Conservation (phyloP, 2,113 vertebrate genomes). For the Leuciscus idus region DNA sequence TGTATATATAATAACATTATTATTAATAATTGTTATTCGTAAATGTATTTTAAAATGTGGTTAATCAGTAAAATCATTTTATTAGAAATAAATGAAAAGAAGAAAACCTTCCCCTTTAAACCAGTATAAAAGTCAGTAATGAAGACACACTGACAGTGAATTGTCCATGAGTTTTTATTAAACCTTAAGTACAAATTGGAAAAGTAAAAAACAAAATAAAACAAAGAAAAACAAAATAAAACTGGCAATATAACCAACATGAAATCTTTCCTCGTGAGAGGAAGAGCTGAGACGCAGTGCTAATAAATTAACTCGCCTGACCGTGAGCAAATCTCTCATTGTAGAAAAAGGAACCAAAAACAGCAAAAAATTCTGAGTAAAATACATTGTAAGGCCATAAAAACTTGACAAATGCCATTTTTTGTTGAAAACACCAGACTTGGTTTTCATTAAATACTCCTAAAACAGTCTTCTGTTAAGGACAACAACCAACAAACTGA, state of each 20-base stretch:
- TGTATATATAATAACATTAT: too few species aligned
- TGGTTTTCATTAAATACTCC: conserved; percentile 97
- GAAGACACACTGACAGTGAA: conserved; percentile 68
- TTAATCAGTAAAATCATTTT: too few species aligned
- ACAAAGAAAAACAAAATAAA: conserved; percentile 87
- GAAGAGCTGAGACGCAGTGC: conserved; percentile 91
- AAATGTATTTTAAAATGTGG: too few species aligned
- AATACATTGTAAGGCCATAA: conserved; percentile 86
- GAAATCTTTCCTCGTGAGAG: conserved; percentile 85
- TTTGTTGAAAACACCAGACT: conserved; percentile 89
- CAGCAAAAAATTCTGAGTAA: conserved; percentile 70
- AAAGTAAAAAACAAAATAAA: conserved; percentile 93
- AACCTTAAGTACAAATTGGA: conserved; percentile 99
- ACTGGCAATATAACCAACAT: conserved; percentile 96
- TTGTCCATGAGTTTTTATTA: conserved; percentile 98
- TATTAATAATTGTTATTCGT: too few species aligned
- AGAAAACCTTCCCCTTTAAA: background rate
- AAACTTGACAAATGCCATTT: conserved; percentile 93
- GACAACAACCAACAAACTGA: conserved; percentile 92
- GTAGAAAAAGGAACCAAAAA: conserved; percentile 85
- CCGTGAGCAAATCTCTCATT: conserved; percentile 91
- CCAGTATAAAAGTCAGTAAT: conserved; percentile 47
- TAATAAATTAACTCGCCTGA: conserved; percentile 99
- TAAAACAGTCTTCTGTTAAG: conserved; percentile 93
- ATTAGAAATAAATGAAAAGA: too few species aligned